A percentile compares a stretch with the other conserved stretches of the same genome.
These are phyloP conservation scores for Platorchestia sp. DNA, from an alignment of 1,140 invertebrate genomes.

Conservation along the genomic window DNA sequence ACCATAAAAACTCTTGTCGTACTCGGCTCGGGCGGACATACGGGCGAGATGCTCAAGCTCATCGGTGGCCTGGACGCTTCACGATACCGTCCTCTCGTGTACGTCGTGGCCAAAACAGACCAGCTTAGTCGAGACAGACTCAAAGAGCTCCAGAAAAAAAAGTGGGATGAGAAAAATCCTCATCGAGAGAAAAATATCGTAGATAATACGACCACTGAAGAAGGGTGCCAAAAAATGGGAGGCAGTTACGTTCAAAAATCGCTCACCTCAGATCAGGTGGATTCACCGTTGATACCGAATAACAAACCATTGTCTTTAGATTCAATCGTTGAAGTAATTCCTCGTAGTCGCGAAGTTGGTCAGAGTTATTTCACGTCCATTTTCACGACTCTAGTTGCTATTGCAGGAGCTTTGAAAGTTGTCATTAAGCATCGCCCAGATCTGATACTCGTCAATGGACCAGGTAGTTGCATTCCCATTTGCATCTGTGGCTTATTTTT, in stretches of 20 bases:
- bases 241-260: background rate
- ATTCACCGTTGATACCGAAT: background rate
- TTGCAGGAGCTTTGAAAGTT: conserved; percentile 79
- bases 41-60: conserved; percentile 87
- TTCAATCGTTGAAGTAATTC: conserved; percentile 73
- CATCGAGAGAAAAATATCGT: background rate
- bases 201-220: background rate
- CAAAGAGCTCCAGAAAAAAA: background rate
- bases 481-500: conserved; percentile 78
- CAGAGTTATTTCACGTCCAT: conserved; percentile 88
- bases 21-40: conserved; percentile 78
- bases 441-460: conserved; percentile 92
- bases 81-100: conserved; percentile 80
- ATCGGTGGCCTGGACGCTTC: conserved; percentile 75
- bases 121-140: conserved; percentile 79
- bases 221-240: background rate
- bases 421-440: conserved; percentile 81
- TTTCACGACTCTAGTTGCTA: conserved; percentile 82
- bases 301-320: background rate
- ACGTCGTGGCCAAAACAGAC: conserved; percentile 86
- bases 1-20: conserved; percentile 61
- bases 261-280: background rate
- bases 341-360: conserved; percentile 87
- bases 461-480: conserved; percentile 93
- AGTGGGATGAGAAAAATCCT: background rate